phyloP scores from a whole-genome alignment of 2,113 vertebrate genomes.

The Eidolon helvum region DNA sequence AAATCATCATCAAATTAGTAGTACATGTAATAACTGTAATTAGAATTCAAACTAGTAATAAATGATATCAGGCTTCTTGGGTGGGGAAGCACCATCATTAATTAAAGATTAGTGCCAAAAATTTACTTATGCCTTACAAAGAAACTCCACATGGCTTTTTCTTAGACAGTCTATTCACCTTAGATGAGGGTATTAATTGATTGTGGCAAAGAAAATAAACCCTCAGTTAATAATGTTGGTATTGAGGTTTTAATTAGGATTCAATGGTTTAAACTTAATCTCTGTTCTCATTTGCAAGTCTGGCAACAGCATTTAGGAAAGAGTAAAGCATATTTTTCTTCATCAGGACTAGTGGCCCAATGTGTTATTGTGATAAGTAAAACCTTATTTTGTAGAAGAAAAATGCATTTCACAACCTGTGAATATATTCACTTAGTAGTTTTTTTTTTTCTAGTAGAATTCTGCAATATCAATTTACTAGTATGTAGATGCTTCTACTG shows the following conservation, averaged over 20 bases:
- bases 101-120: not conserved
- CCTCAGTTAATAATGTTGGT: not conserved
- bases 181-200: not conserved
- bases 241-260: conserved; percentile 29
- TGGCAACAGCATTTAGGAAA: not conserved
- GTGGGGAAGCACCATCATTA: not conserved
- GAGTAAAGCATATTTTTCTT: not conserved
- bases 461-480: not conserved
- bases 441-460: not conserved
- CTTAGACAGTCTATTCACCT: not conserved
- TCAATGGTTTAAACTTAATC: not conserved
- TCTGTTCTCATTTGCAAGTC: not conserved
- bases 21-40: not conserved
- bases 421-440: not conserved
- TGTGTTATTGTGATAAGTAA: not conserved
- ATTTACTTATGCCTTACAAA: not conserved
- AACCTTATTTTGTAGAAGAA: not conserved
- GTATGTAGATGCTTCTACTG: not conserved
- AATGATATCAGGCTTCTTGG: not conserved
- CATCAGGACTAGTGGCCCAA: not conserved
- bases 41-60: not conserved
- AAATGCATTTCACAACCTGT: not conserved
- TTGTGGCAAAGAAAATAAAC: conserved; percentile 4
- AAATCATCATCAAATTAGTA: not conserved
- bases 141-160: not conserved